These are phyloP conservation scores for Mamestra configurata DNA, from an alignment of 1,140 invertebrate species.

Conservation along the genomic window DNA sequence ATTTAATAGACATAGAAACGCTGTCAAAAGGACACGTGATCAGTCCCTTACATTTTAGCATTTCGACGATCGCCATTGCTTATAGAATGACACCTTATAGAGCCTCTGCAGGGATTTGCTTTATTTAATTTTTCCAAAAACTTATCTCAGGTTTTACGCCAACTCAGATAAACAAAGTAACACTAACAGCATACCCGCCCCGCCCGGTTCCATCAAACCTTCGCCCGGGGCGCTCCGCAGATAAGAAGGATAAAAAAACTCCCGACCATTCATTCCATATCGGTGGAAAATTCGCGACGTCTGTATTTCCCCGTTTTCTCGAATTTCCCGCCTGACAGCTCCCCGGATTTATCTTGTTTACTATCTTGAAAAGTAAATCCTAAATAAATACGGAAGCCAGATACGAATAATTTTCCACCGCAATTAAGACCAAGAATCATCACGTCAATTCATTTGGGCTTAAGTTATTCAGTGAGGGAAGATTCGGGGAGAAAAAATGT, in stretches of 20 bases:
- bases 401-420: slow-evolving; percentile 22
- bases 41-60: no score
- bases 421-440: slow-evolving; percentile 25
- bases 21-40: no score
- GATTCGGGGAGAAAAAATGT: slow-evolving; percentile 1
- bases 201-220: slow-evolving; percentile 29
- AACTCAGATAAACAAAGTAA: not conserved
- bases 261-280: slow-evolving; percentile 34
- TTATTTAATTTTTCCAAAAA: not conserved
- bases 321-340: slow-evolving; percentile 27
- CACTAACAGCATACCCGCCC: not conserved
- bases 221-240: not conserved
- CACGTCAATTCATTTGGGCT: slow-evolving; percentile 25
- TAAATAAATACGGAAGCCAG: slow-evolving; percentile 29
- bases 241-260: slow-evolving; percentile 32
- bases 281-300: slow-evolving; percentile 37
- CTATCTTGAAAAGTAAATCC: slow-evolving; percentile 39
- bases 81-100: no score
- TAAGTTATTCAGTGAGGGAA: slow-evolving; percentile 31
- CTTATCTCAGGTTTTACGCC: not conserved
- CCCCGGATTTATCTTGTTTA: slow-evolving; percentile 42
- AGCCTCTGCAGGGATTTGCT: not conserved
- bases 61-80: no score
- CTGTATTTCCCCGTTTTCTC: slow-evolving; percentile 28
- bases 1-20: no score